Percentiles rank a stretch among this genome's conserved stretches.
Conservation (phyloP, 2,888 invertebrate species). For the Drosophila neotestacea region DNA sequence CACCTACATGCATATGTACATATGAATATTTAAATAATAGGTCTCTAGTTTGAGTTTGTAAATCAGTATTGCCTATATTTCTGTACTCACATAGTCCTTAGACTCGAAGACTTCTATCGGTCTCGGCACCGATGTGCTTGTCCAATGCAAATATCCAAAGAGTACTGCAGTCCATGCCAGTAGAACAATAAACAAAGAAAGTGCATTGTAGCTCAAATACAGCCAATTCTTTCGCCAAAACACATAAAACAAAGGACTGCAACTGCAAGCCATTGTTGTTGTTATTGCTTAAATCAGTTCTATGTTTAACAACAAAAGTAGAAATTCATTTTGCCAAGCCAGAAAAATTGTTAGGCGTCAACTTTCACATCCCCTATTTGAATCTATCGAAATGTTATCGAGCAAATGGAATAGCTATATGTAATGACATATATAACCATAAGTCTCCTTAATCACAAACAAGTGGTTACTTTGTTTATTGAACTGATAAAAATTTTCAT, state of each 20-base stretch:
- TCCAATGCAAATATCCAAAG: constrained; percentile 63
- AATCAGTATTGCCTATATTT: constrained; percentile 3
- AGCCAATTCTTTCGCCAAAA: constrained; percentile 80
- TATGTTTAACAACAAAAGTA: constrained; percentile 5
- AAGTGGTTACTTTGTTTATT: not conserved
- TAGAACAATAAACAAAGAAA: constrained; percentile 56
- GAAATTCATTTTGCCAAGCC: constrained; percentile 4
- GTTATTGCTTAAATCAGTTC: not conserved
- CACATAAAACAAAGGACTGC: constrained; percentile 58
- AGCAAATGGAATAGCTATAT: not conserved
- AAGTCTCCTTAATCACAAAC: not conserved
- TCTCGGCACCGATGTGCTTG: constrained; percentile 11
- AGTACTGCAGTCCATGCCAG: constrained; percentile 50
- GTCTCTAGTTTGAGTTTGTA: not conserved
- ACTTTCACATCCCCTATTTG: constrained; percentile 12
- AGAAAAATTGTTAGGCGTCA: constrained; percentile 6
- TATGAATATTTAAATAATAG: not conserved
- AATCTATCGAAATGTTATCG: constrained; percentile 10
- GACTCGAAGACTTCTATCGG: constrained; percentile 31
- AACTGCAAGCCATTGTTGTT: constrained; percentile 45
- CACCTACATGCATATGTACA: not conserved
- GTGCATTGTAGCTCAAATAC: constrained; percentile 65
- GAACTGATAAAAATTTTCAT: not conserved
- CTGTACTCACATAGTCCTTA: constrained; percentile 57
- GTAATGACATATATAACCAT: too few species aligned